Conservation (phyloP, 2,888 invertebrate species). For the Formica aserva region DNA sequence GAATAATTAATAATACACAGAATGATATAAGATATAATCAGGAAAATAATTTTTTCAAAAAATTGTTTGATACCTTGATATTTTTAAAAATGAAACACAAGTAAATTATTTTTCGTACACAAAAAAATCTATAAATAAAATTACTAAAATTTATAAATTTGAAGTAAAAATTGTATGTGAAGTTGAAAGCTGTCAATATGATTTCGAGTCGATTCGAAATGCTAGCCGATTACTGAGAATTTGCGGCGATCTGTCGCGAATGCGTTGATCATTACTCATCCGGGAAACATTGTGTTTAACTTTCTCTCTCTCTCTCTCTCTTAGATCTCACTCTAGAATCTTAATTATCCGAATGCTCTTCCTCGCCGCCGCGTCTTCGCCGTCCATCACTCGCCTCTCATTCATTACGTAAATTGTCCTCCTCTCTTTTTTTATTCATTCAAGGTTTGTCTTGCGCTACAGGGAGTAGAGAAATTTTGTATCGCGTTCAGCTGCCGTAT, state of each 20-base stretch:
- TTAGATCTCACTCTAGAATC: background rate
- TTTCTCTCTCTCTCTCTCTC: background rate
- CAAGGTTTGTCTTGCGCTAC: conserved; percentile 82
- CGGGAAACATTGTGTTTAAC: background rate
- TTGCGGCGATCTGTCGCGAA: background rate
- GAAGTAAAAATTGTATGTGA: background rate
- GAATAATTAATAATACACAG: background rate
- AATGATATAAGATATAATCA: background rate
- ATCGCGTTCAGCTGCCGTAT: conserved; percentile 97
- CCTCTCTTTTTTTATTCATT: conserved; percentile 63
- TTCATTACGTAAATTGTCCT: conserved; percentile 42
- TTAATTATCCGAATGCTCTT: conserved; percentile 18
- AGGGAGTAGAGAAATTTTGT: conserved; percentile 93
- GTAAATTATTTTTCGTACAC: background rate
- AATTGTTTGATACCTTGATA: background rate
- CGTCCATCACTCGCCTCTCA: conserved; percentile 48
- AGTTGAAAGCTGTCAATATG: background rate
- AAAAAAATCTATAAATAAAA: background rate
- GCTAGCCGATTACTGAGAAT: background rate
- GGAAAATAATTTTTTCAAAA: background rate
- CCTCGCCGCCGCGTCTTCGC: conserved; percentile 5
- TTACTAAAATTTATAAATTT: background rate
- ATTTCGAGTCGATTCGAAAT: conserved; percentile 21
- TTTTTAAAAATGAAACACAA: background rate
- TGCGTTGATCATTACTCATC: background rate